Percentiles rank a stretch among this genome's conserved stretches.
Evolutionary conservation across 1,140 invertebrate genomes (phyloP).

Genomic region (Helicoverpa zea): DNA sequence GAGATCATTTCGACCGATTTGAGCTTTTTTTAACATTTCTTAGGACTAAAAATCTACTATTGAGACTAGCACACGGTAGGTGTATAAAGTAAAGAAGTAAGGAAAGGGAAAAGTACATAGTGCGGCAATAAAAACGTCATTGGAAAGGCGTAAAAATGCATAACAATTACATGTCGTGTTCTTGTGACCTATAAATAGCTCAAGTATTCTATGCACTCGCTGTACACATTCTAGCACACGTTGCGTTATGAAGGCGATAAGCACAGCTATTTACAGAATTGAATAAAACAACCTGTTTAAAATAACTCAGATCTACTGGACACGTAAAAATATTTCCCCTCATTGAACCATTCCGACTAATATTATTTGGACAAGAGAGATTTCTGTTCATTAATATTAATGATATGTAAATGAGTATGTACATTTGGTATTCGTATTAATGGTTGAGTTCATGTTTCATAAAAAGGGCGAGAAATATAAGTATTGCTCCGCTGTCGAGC

Average conservation of each 20-base stretch:
- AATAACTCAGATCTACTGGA: background rate
- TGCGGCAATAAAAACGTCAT: background rate
- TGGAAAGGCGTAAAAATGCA: conserved; percentile 13
- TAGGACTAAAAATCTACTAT: no score
- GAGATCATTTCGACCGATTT: no score
- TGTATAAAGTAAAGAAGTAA: no score
- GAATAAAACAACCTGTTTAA: conserved; percentile 3
- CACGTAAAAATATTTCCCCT: conserved; percentile 1
- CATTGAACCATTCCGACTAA: background rate
- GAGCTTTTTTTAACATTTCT: no score
- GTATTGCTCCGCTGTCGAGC: background rate
- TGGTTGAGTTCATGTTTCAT: conserved; percentile 16
- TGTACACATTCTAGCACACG: conserved; percentile 3
- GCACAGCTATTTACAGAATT: background rate
- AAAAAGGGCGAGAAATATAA: conserved; percentile 7
- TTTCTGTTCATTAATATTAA: conserved; percentile 19
- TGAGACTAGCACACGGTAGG: no score
- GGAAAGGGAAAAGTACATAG: no score
- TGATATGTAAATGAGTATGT: conserved; percentile 19
- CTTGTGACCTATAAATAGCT: conserved; percentile 3
- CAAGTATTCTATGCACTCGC: background rate
- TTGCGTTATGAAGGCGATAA: background rate
- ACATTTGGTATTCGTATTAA: conserved; percentile 14
- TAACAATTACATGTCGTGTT: conserved; percentile 21
- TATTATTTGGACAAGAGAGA: conserved; percentile 5